phyloP scores from a whole-genome alignment of 64 coral and sea anemone genomes.

The Astreopora myriophthalma region DNA sequence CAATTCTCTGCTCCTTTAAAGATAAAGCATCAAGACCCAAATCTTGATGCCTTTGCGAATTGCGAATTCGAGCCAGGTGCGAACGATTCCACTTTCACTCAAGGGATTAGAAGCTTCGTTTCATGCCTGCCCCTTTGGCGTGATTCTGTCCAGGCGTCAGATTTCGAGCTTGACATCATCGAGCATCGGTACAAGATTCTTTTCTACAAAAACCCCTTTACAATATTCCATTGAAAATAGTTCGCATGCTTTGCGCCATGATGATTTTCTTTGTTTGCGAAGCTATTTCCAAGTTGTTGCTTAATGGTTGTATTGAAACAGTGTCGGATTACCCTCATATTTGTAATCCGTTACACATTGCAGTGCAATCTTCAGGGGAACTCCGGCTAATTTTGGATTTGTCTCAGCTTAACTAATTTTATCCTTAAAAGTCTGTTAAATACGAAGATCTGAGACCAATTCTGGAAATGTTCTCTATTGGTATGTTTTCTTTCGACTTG shows the following conservation, averaged over 20 bases:
- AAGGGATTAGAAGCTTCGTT: not conserved
- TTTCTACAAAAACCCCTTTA: not conserved
- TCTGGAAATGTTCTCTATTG: not conserved
- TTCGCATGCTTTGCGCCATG: not conserved
- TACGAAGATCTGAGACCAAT: constrained; percentile 2
- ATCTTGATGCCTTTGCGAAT: not conserved
- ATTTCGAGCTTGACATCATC: constrained; percentile 54
- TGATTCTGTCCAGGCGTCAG: not conserved
- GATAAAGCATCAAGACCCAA: not conserved
- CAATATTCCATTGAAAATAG: constrained; percentile 35
- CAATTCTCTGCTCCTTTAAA: not conserved
- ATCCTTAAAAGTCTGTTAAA: not conserved
- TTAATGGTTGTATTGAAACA: constrained; percentile 40
- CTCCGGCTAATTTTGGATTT: not conserved
- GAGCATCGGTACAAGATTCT: constrained; percentile 60
- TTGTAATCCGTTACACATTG: constrained; percentile 75
- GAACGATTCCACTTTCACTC: not conserved
- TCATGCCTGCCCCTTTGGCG: not conserved
- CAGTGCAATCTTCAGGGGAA: not conserved
- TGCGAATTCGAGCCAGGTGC: not conserved
- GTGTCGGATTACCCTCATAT: not conserved
- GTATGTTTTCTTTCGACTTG: not conserved
- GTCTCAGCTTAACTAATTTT: not conserved
- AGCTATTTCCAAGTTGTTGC: not conserved
- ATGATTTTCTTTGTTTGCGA: constrained; percentile 29